These are phyloP conservation scores for Sakesphorus luctuosus DNA, from an alignment of 2,113 vertebrate genomes.

Conservation along the genomic window DNA sequence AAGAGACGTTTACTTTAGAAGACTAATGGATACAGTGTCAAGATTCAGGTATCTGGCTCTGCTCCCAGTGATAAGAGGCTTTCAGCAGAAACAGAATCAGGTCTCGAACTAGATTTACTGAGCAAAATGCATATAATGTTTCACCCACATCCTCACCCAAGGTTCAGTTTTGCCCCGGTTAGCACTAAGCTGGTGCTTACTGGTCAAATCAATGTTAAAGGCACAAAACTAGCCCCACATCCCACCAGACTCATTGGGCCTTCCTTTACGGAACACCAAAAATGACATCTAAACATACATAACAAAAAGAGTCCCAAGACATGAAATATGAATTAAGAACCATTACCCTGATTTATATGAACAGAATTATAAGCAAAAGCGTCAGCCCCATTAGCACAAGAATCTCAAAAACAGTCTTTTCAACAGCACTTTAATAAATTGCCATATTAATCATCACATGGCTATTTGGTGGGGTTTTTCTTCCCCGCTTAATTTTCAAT, in stretches of 20 bases:
- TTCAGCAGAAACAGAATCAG: conserved; percentile 27
- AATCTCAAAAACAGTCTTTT: conserved; percentile 18
- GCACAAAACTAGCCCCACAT: neutral
- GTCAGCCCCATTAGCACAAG: neutral
- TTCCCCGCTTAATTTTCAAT: fast-evolving
- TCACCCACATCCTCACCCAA: conserved; percentile 31
- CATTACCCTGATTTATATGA: neutral
- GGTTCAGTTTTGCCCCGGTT: neutral
- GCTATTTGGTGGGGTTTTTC: neutral
- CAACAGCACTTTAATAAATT: conserved; percentile 1
- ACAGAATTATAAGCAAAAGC: neutral
- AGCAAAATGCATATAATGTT: neutral
- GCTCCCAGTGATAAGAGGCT: neutral
- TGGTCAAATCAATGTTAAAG: conserved; percentile 16
- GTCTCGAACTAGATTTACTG: neutral
- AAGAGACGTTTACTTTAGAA: conserved; percentile 3
- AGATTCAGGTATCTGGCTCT: neutral
- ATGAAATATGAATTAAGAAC: neutral
- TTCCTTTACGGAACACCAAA: neutral
- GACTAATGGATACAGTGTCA: neutral
- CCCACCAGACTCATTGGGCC: neutral
- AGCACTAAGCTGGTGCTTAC: neutral
- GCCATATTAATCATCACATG: neutral
- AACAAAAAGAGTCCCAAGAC: neutral
- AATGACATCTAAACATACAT: neutral